These are phyloP conservation scores for Thunnus maccoyii DNA, from an alignment of 2,113 vertebrate species.

Conservation along the genomic window DNA sequence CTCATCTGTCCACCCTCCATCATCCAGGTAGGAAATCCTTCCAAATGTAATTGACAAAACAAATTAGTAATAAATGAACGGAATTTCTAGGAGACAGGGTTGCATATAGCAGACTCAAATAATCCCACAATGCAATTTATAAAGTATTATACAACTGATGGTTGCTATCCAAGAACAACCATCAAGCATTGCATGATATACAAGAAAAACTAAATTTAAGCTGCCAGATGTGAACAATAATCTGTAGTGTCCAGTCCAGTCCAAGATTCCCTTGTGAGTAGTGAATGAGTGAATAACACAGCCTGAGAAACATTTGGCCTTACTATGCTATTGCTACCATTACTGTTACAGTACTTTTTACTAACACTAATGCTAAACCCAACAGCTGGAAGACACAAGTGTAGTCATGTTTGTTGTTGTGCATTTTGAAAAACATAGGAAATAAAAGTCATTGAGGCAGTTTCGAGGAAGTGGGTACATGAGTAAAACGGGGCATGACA, in stretches of 20 bases:
- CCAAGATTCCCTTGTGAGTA: no score
- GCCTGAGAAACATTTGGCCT: conserved; percentile 24
- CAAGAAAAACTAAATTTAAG: not conserved
- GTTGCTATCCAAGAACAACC: not conserved
- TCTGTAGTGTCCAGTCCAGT: not conserved
- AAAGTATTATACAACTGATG: not conserved
- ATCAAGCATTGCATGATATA: not conserved
- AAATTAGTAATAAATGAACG: not conserved
- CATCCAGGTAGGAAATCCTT: not conserved
- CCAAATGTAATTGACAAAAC: not conserved
- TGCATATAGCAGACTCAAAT: not conserved
- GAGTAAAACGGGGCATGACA: conserved; percentile 30
- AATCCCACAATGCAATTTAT: not conserved
- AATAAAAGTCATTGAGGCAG: conserved; percentile 41
- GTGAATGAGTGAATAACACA: conserved; percentile 10
- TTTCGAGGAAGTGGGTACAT: conserved; percentile 30
- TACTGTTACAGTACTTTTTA: conserved; percentile 46
- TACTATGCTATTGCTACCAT: not conserved
- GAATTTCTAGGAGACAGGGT: not conserved
- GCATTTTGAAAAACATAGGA: conserved; percentile 45
- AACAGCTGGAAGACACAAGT: conserved; percentile 44
- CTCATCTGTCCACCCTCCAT: no score
- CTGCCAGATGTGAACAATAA: not conserved
- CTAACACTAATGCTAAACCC: conserved; percentile 40
- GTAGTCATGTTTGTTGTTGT: conserved; percentile 43